These are phyloP conservation scores for Nothobranchius kuhntae DNA, from an alignment of 2,113 vertebrate genomes.

Conservation along the genomic window DNA sequence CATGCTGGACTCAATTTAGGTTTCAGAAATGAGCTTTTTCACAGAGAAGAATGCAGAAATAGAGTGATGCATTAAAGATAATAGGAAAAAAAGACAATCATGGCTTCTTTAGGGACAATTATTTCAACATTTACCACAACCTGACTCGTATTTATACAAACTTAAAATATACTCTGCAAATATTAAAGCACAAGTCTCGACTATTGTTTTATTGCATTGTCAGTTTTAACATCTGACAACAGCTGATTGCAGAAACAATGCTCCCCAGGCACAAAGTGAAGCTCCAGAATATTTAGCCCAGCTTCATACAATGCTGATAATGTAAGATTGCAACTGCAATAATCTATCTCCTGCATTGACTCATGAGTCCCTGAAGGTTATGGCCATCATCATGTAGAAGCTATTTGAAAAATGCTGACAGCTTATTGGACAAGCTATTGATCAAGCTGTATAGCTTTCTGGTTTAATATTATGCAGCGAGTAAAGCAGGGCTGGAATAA, in stretches of 20 bases:
- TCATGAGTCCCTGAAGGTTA: slow-evolving; percentile 66
- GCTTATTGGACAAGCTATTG: slow-evolving; percentile 77
- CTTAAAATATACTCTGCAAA: slow-evolving; percentile 1
- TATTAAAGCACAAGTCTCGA: slow-evolving; percentile 25
- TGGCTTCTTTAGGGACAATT: slow-evolving; percentile 59
- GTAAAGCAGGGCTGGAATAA: slow-evolving; percentile 61
- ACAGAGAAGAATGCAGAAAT: slow-evolving; percentile 33
- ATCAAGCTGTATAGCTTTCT: slow-evolving; percentile 63
- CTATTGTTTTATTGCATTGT: slow-evolving; percentile 23
- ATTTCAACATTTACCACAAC: neutral
- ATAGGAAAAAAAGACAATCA: slow-evolving; percentile 41
- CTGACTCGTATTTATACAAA: neutral
- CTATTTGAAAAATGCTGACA: slow-evolving; percentile 77
- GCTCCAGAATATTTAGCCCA: slow-evolving; percentile 26
- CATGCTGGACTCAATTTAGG: slow-evolving; percentile 10
- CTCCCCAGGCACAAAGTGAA: slow-evolving; percentile 12
- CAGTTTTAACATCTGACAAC: slow-evolving; percentile 23
- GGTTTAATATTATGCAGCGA: slow-evolving; percentile 69
- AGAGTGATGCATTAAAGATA: slow-evolving; percentile 34
- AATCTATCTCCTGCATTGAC: slow-evolving; percentile 67
- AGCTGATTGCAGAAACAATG: slow-evolving; percentile 18
- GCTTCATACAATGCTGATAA: slow-evolving; percentile 55
- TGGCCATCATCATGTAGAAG: slow-evolving; percentile 72
- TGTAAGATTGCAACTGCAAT: slow-evolving; percentile 50
- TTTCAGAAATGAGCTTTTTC: slow-evolving; percentile 37